phyloP scores from a whole-genome alignment of 2,113 vertebrate genomes.

The Myodes glareolus region DNA sequence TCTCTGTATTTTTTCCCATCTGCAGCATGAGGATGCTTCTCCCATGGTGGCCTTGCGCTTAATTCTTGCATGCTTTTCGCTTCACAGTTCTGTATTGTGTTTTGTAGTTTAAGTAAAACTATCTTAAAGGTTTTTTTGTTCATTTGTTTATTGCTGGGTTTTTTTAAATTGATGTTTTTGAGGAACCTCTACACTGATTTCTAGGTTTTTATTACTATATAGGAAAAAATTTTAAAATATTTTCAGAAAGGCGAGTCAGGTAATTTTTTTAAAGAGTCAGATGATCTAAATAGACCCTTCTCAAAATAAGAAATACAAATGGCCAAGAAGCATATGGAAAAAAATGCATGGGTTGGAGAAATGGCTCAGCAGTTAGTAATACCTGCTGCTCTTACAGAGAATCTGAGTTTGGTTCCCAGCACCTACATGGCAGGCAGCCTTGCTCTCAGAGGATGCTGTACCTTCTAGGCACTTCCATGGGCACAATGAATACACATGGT shows the following conservation, averaged over 20 bases:
- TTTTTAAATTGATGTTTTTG: background rate
- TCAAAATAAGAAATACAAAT: background rate
- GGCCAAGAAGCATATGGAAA: background rate
- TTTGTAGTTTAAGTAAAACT: background rate
- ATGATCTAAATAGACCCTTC: background rate
- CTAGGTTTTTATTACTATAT: background rate
- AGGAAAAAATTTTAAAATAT: background rate
- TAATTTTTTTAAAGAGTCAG: background rate
- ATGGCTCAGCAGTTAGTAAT: background rate
- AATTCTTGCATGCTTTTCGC: background rate
- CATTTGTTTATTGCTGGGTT: background rate
- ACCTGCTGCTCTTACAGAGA: background rate
- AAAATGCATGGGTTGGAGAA: background rate
- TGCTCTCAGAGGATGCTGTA: background rate
- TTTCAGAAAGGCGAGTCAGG: background rate
- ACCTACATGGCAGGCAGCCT: background rate
- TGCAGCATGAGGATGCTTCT: background rate
- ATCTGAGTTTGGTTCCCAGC: background rate
- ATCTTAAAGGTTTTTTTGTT: background rate
- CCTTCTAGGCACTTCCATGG: background rate
- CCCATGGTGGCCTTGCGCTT: too few relatives aligned
- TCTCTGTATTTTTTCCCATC: background rate
- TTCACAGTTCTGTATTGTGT: background rate
- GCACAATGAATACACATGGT: background rate
- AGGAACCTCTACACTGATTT: background rate